Percentiles rank a stretch among this genome's conserved stretches.
Conservation (phyloP, 2,888 invertebrate genomes). For the Phengaris arion region DNA sequence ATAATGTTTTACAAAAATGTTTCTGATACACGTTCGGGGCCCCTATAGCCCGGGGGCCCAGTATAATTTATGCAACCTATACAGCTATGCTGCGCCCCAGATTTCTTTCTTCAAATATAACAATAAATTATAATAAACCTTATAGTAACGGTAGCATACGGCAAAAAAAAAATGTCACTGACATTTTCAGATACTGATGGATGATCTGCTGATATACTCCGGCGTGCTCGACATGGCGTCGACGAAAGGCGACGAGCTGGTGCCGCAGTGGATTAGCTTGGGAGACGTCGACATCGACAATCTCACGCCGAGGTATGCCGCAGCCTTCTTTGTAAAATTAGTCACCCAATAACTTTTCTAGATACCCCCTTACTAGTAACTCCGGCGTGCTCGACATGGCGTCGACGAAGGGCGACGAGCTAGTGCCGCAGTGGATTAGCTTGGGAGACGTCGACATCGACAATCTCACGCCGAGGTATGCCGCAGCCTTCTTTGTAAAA, state of each 20-base stretch:
- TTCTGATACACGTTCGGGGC: too few species aligned
- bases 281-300: conserved; percentile 59
- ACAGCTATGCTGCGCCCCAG: too few species aligned
- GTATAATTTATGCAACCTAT: too few species aligned
- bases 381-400: conserved; percentile 83
- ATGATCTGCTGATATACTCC: conserved; percentile 88
- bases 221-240: conserved; percentile 80
- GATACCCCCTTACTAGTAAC: conserved; percentile 30
- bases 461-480: conserved; percentile 51
- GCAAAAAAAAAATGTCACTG: too few species aligned
- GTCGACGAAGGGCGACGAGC: conserved; percentile 51
- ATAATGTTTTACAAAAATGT: too few species aligned
- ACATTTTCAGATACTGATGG: conserved; percentile 83
- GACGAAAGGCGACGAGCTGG: conserved; percentile 53
- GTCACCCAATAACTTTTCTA: too few species aligned
- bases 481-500: too few species aligned
- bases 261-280: conserved; percentile 66
- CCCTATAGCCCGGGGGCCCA: too few species aligned
- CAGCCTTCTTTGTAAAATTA: too few species aligned
- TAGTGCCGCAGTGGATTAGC: conserved; percentile 65
- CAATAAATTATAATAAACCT: background rate
- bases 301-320: conserved; percentile 52
- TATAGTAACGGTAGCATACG: too few species aligned
- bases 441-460: conserved; percentile 61
- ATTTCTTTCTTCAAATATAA: background rate